phyloP scores from a whole-genome alignment of 2,888 invertebrate genomes.

The Apodemia zela region DNA sequence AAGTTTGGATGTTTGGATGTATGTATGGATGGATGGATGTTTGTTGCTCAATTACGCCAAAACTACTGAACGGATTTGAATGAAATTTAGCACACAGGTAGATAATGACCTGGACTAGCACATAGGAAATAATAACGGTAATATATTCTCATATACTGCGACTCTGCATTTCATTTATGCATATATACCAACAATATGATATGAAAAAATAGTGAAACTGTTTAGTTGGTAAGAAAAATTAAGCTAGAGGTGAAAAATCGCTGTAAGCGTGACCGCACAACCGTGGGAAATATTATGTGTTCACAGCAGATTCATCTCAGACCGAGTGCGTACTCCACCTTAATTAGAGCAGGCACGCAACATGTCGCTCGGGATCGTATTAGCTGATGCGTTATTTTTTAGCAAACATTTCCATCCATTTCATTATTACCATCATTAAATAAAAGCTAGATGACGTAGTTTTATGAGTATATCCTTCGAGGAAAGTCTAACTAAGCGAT shows the following conservation, averaged over 20 bases:
- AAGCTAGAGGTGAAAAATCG: constrained; percentile 1
- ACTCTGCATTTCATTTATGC: no score
- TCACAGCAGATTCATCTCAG: constrained; percentile 16
- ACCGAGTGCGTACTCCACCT: constrained; percentile 20
- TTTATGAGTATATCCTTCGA: background rate
- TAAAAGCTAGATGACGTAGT: background rate
- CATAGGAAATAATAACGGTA: no score
- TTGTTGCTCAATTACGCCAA: no score
- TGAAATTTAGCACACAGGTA: no score
- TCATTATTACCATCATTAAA: constrained; percentile 17
- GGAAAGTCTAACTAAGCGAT: background rate
- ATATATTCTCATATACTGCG: no score
- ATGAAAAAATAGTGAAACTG: no score
- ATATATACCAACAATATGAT: no score
- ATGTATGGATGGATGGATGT: no score
- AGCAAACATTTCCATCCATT: constrained; percentile 17
- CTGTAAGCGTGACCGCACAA: constrained; percentile 13
- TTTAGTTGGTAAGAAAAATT: no score
- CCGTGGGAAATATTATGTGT: constrained; percentile 16
- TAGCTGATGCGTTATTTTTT: constrained; percentile 21
- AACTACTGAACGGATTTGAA: no score
- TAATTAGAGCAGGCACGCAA: constrained; percentile 29
- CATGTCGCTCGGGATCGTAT: constrained; percentile 16
- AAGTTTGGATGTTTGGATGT: no score
- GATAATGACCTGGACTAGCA: no score